Evolutionary conservation across 2,113 vertebrate species (phyloP).

Genomic region (Phalacrocorax brasilianus): DNA sequence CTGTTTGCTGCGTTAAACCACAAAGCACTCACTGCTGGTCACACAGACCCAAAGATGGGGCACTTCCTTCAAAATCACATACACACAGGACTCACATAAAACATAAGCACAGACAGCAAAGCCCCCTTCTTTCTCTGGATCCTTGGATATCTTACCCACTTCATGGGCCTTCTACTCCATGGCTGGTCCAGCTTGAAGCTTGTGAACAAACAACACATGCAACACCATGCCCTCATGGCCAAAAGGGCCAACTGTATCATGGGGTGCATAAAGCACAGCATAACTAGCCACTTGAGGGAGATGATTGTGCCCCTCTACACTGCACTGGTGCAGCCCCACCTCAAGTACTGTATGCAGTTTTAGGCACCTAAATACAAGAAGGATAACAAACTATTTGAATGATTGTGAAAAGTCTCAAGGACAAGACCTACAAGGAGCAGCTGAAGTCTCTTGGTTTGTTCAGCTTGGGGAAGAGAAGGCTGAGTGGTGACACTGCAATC

Average conservation of each 20-base stretch:
- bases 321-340: background rate
- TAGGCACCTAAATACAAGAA: no score
- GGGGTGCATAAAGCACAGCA: background rate
- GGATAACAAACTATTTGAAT: no score
- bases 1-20: no score
- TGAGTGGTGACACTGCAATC: background rate
- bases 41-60: background rate
- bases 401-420: background rate
- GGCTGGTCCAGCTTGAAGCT: background rate
- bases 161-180: background rate
- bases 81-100: background rate
- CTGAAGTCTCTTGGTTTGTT: background rate
- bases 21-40: background rate
- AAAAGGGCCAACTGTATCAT: fast-evolving
- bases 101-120: background rate
- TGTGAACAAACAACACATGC: background rate
- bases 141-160: background rate
- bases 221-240: background rate
- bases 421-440: background rate
- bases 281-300: background rate
- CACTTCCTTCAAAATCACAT: background rate
- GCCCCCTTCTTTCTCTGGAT: background rate
- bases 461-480: background rate
- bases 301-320: background rate
- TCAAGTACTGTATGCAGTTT: no score